These are phyloP conservation scores for Erethizon dorsatum DNA, from an alignment of 2,797 vertebrate species.

Conservation along the genomic window DNA sequence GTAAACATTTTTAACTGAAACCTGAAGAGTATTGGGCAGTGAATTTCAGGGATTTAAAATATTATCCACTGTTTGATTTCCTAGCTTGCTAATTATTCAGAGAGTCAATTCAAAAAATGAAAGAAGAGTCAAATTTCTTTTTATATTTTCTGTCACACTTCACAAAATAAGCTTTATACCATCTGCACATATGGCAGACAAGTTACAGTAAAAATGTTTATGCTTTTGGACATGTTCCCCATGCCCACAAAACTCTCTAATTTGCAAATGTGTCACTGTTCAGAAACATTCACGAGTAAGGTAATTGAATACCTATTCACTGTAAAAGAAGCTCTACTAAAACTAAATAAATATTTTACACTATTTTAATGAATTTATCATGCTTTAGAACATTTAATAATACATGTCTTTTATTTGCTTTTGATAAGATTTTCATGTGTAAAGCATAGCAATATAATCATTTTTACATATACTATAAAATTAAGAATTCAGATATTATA, in stretches of 20 bases:
- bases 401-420: conserved; percentile 7
- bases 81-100: conserved; percentile 14
- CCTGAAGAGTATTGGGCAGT: background rate
- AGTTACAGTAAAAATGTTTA: conserved; percentile 55
- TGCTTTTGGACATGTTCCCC: background rate
- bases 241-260: conserved; percentile 46
- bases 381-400: background rate
- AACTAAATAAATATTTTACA: background rate
- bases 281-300: conserved; percentile 22
- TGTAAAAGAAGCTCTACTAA: background rate
- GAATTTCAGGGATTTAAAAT: background rate
- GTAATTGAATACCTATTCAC: background rate
- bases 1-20: conserved; percentile 25
- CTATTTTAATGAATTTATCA: background rate
- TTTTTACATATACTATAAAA: background rate
- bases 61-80: conserved; percentile 3
- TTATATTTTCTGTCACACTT: conserved; percentile 68
- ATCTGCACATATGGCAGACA: conserved; percentile 38
- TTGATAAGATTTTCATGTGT: background rate
- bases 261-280: conserved; percentile 55
- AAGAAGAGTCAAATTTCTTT: conserved; percentile 55
- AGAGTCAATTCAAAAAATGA: conserved; percentile 52
- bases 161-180: conserved; percentile 52
- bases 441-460: background rate
- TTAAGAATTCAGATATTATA: background rate